These are phyloP conservation scores for Chrysolina americana DNA, from an alignment of 2,888 invertebrate species.

Conservation along the genomic window DNA sequence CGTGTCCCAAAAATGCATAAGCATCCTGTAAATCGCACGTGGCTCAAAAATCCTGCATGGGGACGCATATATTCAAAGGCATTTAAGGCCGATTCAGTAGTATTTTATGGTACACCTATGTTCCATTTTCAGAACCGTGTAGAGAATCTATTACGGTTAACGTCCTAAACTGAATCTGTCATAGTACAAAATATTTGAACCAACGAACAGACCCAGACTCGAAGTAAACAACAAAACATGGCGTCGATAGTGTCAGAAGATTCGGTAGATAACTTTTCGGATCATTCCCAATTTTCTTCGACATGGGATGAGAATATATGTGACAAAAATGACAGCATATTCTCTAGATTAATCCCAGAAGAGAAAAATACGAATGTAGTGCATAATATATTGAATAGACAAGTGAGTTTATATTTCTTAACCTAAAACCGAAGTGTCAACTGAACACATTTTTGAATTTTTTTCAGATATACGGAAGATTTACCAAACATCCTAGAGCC, in stretches of 20 bases:
- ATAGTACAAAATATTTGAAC: neutral
- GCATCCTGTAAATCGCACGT: too few species aligned
- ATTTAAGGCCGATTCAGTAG: too few species aligned
- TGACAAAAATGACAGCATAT: conserved; percentile 51
- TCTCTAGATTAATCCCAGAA: conserved; percentile 38
- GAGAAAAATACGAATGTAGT: conserved; percentile 56
- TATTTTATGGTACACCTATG: too few species aligned
- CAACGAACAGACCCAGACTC: conserved; percentile 9
- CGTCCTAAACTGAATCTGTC: neutral
- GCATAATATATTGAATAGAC: conserved; percentile 59
- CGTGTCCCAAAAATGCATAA: too few species aligned
- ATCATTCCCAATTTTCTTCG: conserved; percentile 58
- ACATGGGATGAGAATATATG: conserved; percentile 52
- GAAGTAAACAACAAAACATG: conserved; percentile 59
- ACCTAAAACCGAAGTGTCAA: conserved; percentile 57
- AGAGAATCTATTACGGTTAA: neutral
- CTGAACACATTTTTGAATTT: conserved; percentile 47
- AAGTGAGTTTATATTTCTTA: conserved; percentile 57
- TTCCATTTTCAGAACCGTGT: too few species aligned
- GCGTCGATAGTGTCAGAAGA: conserved; percentile 59
- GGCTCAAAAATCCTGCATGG: too few species aligned
- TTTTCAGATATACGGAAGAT: conserved; percentile 66
- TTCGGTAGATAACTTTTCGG: conserved; percentile 61
- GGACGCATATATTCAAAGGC: too few species aligned
- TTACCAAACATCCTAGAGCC: conserved; percentile 65